phyloP scores from a whole-genome alignment of 2,113 vertebrate genomes.

The Potamarius usumacintae region DNA sequence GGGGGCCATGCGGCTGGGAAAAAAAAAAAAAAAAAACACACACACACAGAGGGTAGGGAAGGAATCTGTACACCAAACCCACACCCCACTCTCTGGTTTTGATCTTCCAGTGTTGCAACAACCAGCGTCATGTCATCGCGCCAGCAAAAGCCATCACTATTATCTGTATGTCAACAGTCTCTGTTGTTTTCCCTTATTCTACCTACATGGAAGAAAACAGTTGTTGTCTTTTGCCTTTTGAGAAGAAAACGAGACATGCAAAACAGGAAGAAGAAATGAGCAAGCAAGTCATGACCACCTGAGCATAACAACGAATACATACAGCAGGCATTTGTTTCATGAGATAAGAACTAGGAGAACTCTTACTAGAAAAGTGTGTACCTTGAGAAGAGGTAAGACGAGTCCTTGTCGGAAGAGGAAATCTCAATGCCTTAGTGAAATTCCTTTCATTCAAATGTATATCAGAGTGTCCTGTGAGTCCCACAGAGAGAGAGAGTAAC shows the following conservation, averaged over 20 bases:
- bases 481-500: background rate
- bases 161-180: constrained; percentile 26
- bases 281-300: constrained; percentile 20
- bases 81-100: constrained; percentile 40
- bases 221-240: constrained; percentile 30
- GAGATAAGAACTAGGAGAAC: background rate
- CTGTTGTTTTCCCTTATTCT: constrained; percentile 28
- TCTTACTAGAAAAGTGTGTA: background rate
- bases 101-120: constrained; percentile 51
- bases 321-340: background rate
- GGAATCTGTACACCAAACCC: constrained; percentile 36
- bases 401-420: background rate
- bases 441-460: background rate
- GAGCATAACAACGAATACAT: background rate
- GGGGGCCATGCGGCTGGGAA: constrained; percentile 15
- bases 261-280: constrained; percentile 28
- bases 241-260: constrained; percentile 20
- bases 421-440: background rate
- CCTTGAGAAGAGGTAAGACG: background rate
- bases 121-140: constrained; percentile 46
- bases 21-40: background rate
- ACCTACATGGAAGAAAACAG: constrained; percentile 16
- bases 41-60: constrained; percentile 13
- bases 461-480: background rate
- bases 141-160: constrained; percentile 32